Evolutionary conservation across 2,113 vertebrate genomes (phyloP), one percentile per base, ranked within the genome.

Genomic region (Tylochromis polylepis): DNA sequence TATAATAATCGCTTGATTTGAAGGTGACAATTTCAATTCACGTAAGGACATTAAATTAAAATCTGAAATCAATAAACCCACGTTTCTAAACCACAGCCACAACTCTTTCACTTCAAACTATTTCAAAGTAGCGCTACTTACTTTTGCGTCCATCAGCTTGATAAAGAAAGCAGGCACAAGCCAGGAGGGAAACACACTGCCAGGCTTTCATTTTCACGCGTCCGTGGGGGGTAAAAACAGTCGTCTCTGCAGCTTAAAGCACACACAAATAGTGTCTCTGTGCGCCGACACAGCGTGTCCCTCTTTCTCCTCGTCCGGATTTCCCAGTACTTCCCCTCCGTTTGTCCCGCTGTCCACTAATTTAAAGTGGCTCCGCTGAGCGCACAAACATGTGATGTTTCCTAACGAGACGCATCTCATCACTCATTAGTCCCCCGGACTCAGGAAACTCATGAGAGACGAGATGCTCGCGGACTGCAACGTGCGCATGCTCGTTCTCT

Each of bases 331-430:
- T 16, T 78, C 75, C 9, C 70, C 60, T 9, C 65, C 83, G 59
- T 22, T 38, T 56, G 53, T 56, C 82, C 85, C 59, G 75, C 14
- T 59, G 83, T 77, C 56, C 51, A 24, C 8, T 90, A 88, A 95
- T 96, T 91, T 84, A 96, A 95, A 95, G 83, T 78, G 81, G 57
- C 80, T 58, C 46, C 56, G 65, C 81, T 84, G 91, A 82, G 90
- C 81, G 24, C 93, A 86, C 82, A 83, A 86, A 88, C 96, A 96
- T 96, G 96, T 96, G 96, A 96, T 72, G 89, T 82, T 85, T 88
- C 88, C 80, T 95, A 97, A 97, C 93, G 67, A 93, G 96, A 94
- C 89, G 95, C 97, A 86, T 72, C 95, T 94, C 78, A 58, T 89
- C 90, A 86, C 93, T 88, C 83, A 95, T 96, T 97, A 96, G 91